These are phyloP conservation scores for Macroteleia sp. DNA, from an alignment of 2,888 invertebrate genomes.

Conservation along the genomic window DNA sequence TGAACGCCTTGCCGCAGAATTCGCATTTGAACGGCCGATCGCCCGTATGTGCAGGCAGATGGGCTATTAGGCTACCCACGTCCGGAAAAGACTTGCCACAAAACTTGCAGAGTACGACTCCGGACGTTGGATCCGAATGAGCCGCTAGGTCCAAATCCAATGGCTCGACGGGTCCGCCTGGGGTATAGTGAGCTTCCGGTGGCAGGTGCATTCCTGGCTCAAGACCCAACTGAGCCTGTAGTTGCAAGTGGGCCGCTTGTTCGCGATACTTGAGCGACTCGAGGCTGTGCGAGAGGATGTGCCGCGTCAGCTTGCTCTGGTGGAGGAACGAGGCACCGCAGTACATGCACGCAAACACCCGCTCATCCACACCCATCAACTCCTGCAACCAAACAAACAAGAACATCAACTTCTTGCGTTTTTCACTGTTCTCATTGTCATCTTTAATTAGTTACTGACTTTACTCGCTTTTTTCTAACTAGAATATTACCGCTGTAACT, in stretches of 20 bases:
- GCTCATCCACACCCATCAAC: constrained; percentile 90
- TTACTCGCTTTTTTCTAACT: no score
- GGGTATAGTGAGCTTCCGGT: constrained; percentile 82
- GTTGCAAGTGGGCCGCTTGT: constrained; percentile 86
- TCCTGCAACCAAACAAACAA: no score
- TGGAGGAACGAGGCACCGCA: constrained; percentile 95
- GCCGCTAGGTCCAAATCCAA: constrained; percentile 87
- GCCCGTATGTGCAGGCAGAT: constrained; percentile 94
- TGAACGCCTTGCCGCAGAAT: constrained; percentile 97
- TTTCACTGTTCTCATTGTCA: no score
- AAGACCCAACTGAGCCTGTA: constrained; percentile 84
- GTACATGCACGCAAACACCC: constrained; percentile 93
- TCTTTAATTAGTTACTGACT: no score
- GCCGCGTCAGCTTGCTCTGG: constrained; percentile 95
- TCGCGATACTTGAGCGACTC: constrained; percentile 95
- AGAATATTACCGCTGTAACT: no score
- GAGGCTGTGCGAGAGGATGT: constrained; percentile 94
- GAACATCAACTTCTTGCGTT: no score
- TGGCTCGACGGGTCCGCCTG: constrained; percentile 83
- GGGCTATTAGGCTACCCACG: constrained; percentile 93
- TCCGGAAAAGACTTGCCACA: constrained; percentile 97
- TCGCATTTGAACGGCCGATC: constrained; percentile 96
- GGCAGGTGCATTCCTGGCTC: constrained; percentile 81
- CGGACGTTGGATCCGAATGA: constrained; percentile 88
- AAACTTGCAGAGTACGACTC: constrained; percentile 94